Evolutionary conservation across 2,888 invertebrate species (phyloP), one percentile per base, ranked within the genome.

Genomic region (Acleris holmiana): DNA sequence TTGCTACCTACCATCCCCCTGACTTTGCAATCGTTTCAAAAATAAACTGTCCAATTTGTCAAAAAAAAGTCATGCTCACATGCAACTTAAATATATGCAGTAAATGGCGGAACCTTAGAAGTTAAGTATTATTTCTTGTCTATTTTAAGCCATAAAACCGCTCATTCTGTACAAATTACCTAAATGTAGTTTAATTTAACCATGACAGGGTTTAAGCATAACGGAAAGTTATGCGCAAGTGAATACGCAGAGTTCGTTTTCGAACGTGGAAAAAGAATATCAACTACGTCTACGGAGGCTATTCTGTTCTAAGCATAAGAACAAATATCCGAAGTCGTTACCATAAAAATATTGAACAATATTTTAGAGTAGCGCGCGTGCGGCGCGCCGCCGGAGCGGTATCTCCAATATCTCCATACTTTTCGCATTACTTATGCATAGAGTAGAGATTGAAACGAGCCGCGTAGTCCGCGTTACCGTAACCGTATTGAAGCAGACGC

Each of bases 371-470:
- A 80, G 80, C 80, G 54, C 61, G 80, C 83, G 82, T 87, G 82
- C 83, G 80, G 83, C 84, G 86, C 83, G 80, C 81, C 78, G 83
- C 81, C 78, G 83, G 77, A 73, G 84, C 78, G 77, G 82, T 79
- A 86, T 87, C 85, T 88, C 87, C 89, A 89, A 81, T 79, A 86
- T 87, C 85, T 88, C 88, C 89, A 89, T 88, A 90, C 89, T 89
- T 91, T 91, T 86, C 88, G 84, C 88, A 92, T 92, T 91, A 91
- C 84, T 90, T 91, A 92, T 90, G 90, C 91, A 91, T 91, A 90
- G 91, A 87, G 83, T 89, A 89, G 83, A 90, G 90, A 91, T 91
- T 91, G 91, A 89, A 91, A 86, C 88, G 89, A 83, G 84, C 84
- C 79, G 81, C 78, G 86, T 84, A 85, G 87, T 83, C 88, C 77